Percentiles rank a stretch among this genome's conserved stretches.
These are phyloP conservation scores for Chrysolina americana DNA, from an alignment of 2,888 invertebrate genomes.

Conservation along the genomic window DNA sequence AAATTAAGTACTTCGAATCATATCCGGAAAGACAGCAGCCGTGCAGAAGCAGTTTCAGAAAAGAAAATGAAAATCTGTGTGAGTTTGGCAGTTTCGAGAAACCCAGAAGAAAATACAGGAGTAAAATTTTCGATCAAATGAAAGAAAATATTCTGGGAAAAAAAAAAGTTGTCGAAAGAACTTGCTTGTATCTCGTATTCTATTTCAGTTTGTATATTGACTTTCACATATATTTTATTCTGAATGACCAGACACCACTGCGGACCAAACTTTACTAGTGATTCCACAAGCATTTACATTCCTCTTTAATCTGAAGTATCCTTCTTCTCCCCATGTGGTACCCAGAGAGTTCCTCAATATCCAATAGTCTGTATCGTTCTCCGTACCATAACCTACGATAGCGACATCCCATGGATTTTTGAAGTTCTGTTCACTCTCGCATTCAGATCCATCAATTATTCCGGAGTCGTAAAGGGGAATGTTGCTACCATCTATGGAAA, in stretches of 20 bases:
- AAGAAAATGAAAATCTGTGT: too few relatives aligned
- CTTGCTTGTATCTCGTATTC: too few relatives aligned
- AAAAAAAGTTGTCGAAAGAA: too few relatives aligned
- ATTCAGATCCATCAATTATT: constrained; percentile 12
- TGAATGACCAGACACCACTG: not conserved
- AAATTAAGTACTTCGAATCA: too few relatives aligned
- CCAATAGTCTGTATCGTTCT: constrained; percentile 24
- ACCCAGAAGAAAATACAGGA: too few relatives aligned
- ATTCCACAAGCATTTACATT: constrained; percentile 24
- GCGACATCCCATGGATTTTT: not conserved
- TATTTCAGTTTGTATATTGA: too few relatives aligned
- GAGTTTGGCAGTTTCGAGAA: too few relatives aligned
- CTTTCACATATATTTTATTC: too few relatives aligned
- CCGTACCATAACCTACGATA: constrained; percentile 22
- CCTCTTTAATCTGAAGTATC: constrained; percentile 14
- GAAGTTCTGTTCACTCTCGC: not conserved
- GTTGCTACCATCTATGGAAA: constrained; percentile 4
- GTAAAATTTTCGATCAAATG: too few relatives aligned
- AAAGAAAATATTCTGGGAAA: too few relatives aligned
- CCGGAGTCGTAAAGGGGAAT: not conserved
- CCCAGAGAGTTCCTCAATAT: constrained; percentile 24
- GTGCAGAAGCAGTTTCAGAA: too few relatives aligned
- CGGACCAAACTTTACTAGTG: not conserved
- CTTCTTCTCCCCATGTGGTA: constrained; percentile 21
- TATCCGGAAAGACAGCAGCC: too few relatives aligned